These are phyloP conservation scores for Oryzias dopingdopingensis DNA, from an alignment of 2,797 vertebrate genomes.

Conservation along the genomic window DNA sequence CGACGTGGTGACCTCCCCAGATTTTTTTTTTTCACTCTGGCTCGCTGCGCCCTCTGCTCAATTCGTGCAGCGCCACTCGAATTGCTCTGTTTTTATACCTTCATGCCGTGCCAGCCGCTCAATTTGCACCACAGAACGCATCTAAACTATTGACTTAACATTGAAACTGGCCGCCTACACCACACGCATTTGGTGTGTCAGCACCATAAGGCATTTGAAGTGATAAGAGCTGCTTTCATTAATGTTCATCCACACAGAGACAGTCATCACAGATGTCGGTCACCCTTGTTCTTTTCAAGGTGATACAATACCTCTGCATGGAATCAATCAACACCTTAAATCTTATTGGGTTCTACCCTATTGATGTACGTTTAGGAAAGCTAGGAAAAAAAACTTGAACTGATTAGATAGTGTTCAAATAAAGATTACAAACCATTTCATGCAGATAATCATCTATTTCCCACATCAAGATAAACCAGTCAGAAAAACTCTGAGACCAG, in stretches of 20 bases:
- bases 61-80: no score
- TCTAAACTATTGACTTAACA: no score
- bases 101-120: no score
- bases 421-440: slow-evolving; percentile 41
- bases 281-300: slow-evolving; percentile 25
- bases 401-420: slow-evolving; percentile 22
- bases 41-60: no score
- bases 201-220: slow-evolving; percentile 31
- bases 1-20: no score
- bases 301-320: slow-evolving; percentile 63
- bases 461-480: slow-evolving; percentile 26
- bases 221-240: slow-evolving; percentile 27
- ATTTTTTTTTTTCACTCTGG: no score
- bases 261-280: slow-evolving; percentile 59
- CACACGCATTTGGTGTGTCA: no score
- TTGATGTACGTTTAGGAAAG: slow-evolving; percentile 39
- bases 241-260: slow-evolving; percentile 55
- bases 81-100: no score
- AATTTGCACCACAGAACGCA: no score
- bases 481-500: slow-evolving; percentile 19
- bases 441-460: slow-evolving; percentile 47
- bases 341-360: slow-evolving; percentile 44
- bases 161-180: no score
- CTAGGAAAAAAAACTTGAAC: slow-evolving; percentile 32
- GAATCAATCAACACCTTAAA: slow-evolving; percentile 58